phyloP scores from a whole-genome alignment of 2,888 invertebrate species.

The Tipula confusa region DNA sequence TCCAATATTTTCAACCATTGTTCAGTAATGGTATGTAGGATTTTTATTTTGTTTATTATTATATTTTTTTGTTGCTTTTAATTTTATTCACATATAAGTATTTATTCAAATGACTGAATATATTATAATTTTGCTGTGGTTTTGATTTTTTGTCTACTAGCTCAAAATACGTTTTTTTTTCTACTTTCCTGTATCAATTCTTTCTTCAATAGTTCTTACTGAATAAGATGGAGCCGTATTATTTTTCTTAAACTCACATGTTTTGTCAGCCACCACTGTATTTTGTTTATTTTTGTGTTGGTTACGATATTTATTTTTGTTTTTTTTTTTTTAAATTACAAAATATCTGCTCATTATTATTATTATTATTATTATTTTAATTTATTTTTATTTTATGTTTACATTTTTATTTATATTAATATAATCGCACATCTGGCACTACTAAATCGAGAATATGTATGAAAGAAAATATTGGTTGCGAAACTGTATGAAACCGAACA shows the following conservation, averaged over 20 bases:
- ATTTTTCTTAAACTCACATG: neutral
- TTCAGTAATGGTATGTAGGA: conserved; percentile 20
- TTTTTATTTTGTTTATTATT: neutral
- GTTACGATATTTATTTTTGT: neutral
- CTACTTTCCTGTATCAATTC: no score
- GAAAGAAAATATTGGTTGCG: neutral
- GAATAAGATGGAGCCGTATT: neutral
- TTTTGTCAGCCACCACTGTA: conserved; percentile 3
- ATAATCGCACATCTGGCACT: conserved; percentile 20
- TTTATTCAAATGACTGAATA: neutral
- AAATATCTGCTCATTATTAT: conserved; percentile 21
- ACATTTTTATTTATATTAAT: neutral
- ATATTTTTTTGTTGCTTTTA: neutral
- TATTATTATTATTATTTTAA: conserved; percentile 3
- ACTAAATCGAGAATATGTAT: neutral
- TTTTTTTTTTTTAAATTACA: neutral
- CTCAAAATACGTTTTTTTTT: neutral
- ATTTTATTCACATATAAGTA: neutral
- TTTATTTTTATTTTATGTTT: neutral
- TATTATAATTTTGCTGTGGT: neutral
- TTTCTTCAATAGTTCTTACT: neutral
- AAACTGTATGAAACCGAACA: neutral
- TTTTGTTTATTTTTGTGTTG: neutral
- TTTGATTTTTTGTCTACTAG: neutral
- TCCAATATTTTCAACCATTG: conserved; percentile 3